Conservation (phyloP, 2,888 invertebrate species). For the Spisula solida region DNA sequence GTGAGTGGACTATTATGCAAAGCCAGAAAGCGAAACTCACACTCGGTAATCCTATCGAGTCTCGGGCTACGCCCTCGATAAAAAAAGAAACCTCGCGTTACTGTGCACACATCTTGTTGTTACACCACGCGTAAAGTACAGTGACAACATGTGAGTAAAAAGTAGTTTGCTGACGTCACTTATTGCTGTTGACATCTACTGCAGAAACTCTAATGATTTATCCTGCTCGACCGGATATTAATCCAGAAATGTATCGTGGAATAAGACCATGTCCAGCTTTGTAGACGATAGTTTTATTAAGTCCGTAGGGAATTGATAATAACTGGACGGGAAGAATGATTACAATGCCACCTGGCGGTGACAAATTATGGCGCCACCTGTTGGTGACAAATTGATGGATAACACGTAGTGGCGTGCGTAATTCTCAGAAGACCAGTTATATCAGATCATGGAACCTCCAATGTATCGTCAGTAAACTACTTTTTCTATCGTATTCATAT, state of each 20-base stretch:
- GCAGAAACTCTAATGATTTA: neutral
- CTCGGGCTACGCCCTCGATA: no score
- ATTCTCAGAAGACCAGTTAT: neutral
- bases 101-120: no score
- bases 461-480: neutral
- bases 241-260: neutral
- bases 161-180: neutral
- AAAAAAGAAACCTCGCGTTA: no score
- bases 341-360: constrained; percentile 20
- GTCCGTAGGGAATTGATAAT: constrained; percentile 14
- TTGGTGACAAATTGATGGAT: constrained; percentile 4
- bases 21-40: no score
- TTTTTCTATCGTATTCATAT: neutral
- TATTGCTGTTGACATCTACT: neutral
- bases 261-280: constrained; percentile 27
- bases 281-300: constrained; percentile 19
- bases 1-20: no score
- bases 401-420: constrained; percentile 3
- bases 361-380: constrained; percentile 22
- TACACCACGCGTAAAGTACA: no score
- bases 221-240: neutral
- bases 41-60: no score
- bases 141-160: neutral
- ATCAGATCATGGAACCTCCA: neutral
- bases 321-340: constrained; percentile 26